phyloP scores from a whole-genome alignment of 2,797 vertebrate species.

The Takifugu rubripes region DNA sequence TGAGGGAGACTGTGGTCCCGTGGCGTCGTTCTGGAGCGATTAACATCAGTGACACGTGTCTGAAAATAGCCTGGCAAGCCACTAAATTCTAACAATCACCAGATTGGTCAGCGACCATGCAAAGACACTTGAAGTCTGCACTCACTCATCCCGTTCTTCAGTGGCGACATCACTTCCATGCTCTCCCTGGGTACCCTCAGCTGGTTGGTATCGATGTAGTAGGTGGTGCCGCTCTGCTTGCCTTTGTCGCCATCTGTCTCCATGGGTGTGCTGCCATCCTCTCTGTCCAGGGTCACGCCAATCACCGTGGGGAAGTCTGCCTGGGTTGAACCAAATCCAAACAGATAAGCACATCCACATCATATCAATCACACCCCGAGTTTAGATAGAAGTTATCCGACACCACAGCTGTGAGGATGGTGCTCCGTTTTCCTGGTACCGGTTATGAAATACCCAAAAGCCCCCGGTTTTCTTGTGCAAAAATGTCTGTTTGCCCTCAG shows the following conservation, averaged over 20 bases:
- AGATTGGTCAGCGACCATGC: constrained; percentile 32
- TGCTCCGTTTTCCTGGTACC: background rate
- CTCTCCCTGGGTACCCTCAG: constrained; percentile 93
- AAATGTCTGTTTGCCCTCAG: background rate
- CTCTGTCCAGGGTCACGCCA: constrained; percentile 90
- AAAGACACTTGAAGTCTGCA: background rate
- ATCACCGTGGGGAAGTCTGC: constrained; percentile 99
- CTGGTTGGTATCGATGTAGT: constrained; percentile 97
- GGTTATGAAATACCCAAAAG: constrained; percentile 33
- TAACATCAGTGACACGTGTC: constrained; percentile 60
- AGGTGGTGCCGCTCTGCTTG: constrained; percentile 91
- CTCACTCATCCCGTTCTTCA: constrained; percentile 99
- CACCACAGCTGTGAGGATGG: constrained; percentile 1
- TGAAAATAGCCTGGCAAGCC: constrained; percentile 59
- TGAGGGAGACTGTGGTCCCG: constrained; percentile 51
- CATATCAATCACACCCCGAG: background rate
- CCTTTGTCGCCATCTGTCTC: constrained; percentile 93
- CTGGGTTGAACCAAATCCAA: constrained; percentile 58
- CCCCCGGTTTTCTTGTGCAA: constrained; percentile 2
- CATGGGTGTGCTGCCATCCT: constrained; percentile 94
- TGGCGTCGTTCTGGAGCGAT: constrained; percentile 52
- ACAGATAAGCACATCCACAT: background rate
- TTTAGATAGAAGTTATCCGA: no score
- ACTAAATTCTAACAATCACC: constrained; percentile 44
- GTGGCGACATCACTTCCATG: constrained; percentile 96